phyloP scores from a whole-genome alignment of 2,113 vertebrate species.

The Caranx ignobilis region DNA sequence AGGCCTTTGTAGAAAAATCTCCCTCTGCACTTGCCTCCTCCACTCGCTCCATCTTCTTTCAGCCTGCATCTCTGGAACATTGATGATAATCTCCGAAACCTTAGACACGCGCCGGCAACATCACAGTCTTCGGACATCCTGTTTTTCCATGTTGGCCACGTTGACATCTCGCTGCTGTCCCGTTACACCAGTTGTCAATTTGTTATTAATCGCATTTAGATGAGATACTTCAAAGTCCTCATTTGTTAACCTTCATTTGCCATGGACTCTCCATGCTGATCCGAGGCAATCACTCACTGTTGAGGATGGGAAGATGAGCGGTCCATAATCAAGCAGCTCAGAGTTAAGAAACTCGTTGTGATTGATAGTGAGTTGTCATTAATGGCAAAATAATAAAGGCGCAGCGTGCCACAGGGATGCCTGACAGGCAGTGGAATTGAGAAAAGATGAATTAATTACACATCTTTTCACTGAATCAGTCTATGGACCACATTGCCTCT shows the following conservation, averaged over 20 bases:
- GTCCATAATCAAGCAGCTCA: slow-evolving; percentile 63
- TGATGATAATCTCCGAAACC: slow-evolving; percentile 65
- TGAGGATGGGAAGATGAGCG: slow-evolving; percentile 62
- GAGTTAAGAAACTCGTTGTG: slow-evolving; percentile 66
- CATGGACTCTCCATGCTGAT: slow-evolving; percentile 52
- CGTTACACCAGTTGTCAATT: slow-evolving; percentile 9
- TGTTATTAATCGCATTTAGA: slow-evolving; percentile 44
- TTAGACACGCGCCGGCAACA: slow-evolving; percentile 5
- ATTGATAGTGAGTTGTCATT: slow-evolving; percentile 79
- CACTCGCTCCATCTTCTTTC: slow-evolving; percentile 63
- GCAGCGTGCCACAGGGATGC: slow-evolving; percentile 55
- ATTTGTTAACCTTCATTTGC: slow-evolving; percentile 70
- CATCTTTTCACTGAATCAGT: slow-evolving; percentile 62
- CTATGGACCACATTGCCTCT: slow-evolving; percentile 19
- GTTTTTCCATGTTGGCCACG: slow-evolving; percentile 21
- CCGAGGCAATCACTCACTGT: slow-evolving; percentile 64
- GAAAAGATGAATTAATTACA: slow-evolving; percentile 74
- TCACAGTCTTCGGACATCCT: slow-evolving; percentile 9
- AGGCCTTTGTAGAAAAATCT: slow-evolving; percentile 70
- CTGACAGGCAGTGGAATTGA: slow-evolving; percentile 56
- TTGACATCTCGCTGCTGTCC: slow-evolving; percentile 4
- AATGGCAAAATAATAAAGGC: slow-evolving; percentile 81
- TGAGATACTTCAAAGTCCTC: slow-evolving; percentile 51
- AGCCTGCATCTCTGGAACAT: slow-evolving; percentile 55
- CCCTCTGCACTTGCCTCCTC: slow-evolving; percentile 45